These are phyloP conservation scores for Rhincodon typus DNA, from an alignment of 2,797 vertebrate species.

Conservation along the genomic window DNA sequence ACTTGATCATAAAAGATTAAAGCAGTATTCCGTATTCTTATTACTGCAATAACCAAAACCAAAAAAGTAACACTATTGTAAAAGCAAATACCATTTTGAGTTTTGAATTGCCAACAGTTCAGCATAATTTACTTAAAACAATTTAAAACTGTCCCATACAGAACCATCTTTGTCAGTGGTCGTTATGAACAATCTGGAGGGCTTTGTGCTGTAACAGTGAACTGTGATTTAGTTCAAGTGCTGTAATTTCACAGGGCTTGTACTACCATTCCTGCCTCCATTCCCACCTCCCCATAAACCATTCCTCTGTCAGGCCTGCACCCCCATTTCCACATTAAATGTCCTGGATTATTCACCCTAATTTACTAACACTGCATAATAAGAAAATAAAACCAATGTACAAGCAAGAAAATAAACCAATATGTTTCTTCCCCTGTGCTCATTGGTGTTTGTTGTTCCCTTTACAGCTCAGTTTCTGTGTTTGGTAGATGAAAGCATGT, in stretches of 20 bases:
- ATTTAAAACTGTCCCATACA: background rate
- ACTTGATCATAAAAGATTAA: background rate
- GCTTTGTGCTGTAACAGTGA: background rate
- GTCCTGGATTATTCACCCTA: conserved; percentile 42
- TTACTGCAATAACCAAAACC: background rate
- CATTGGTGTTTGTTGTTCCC: conserved; percentile 51
- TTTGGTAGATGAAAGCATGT: conserved; percentile 63
- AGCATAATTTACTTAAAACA: background rate
- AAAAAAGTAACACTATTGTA: background rate
- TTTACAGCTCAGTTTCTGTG: conserved; percentile 60
- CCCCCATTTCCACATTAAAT: conserved; percentile 41
- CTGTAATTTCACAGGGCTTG: background rate
- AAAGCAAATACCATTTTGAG: background rate
- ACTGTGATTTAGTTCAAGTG: background rate
- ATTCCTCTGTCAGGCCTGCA: too few species aligned
- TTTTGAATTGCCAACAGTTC: background rate
- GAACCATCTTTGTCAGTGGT: background rate
- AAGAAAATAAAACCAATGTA: conserved; percentile 45
- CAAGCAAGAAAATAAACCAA: conserved; percentile 49
- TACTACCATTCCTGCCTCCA: background rate
- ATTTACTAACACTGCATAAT: conserved; percentile 39
- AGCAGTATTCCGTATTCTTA: background rate
- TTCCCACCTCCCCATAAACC: too few species aligned
- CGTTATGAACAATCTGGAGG: too few species aligned
- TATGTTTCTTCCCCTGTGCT: conserved; percentile 38